phyloP scores from a whole-genome alignment of 1,140 invertebrate species.

The Drosophila neocordata region DNA sequence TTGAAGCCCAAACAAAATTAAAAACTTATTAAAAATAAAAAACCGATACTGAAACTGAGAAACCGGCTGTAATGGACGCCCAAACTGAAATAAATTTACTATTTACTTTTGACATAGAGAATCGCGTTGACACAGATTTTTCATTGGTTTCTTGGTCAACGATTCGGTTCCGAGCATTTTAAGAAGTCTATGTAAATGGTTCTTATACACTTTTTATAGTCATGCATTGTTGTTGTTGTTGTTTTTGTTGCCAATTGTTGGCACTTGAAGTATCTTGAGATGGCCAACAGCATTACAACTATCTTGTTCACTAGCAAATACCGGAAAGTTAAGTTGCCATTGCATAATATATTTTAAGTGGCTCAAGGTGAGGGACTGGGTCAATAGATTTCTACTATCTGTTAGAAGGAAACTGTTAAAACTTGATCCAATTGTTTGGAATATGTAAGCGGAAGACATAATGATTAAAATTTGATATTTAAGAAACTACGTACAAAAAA shows the following conservation, averaged over 20 bases:
- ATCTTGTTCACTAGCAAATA: slow-evolving; percentile 32
- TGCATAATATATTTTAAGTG: slow-evolving; percentile 30
- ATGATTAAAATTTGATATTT: neutral
- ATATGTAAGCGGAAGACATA: neutral
- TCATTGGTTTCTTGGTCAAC: slow-evolving; percentile 51
- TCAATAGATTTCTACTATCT: neutral
- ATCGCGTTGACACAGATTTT: slow-evolving; percentile 64
- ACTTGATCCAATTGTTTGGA: neutral
- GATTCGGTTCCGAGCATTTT: slow-evolving; percentile 8
- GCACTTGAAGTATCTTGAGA: slow-evolving; percentile 24
- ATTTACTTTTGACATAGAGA: slow-evolving; percentile 52
- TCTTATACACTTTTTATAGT: neutral
- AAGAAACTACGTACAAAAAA: no score
- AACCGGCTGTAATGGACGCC: slow-evolving; percentile 48
- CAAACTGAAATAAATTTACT: slow-evolving; percentile 19
- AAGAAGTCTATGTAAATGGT: slow-evolving; percentile 34
- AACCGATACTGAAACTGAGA: slow-evolving; percentile 27
- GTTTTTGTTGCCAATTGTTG: slow-evolving; percentile 26
- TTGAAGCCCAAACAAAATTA: no score
- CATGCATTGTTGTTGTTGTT: slow-evolving; percentile 29
- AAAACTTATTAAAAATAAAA: no score
- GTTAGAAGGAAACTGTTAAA: neutral
- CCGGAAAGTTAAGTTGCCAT: slow-evolving; percentile 48
- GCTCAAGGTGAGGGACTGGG: neutral
- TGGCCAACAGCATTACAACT: slow-evolving; percentile 20